These are phyloP conservation scores for Cephus pygmeus DNA, from an alignment of 2,888 invertebrate genomes.

Conservation along the genomic window DNA sequence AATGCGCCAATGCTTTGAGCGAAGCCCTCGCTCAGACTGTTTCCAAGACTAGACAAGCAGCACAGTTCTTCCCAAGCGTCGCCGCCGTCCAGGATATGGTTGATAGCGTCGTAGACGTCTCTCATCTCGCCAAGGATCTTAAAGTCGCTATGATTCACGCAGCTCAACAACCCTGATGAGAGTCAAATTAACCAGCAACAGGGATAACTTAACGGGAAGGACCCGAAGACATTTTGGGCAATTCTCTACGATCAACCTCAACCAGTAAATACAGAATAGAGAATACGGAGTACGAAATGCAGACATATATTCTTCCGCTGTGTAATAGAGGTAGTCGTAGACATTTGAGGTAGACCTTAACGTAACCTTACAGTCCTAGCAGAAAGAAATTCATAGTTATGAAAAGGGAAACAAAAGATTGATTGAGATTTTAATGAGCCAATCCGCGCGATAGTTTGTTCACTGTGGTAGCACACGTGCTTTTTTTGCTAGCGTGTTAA, in stretches of 20 bases:
- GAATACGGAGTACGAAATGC: not conserved
- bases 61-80: slow-evolving; percentile 91
- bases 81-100: slow-evolving; percentile 94
- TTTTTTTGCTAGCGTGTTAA: not conserved
- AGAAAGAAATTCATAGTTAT: not conserved
- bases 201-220: not conserved
- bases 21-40: slow-evolving; percentile 87
- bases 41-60: slow-evolving; percentile 89
- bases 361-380: not conserved
- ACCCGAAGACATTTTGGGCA: not conserved
- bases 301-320: not conserved
- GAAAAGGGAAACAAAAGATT: not conserved
- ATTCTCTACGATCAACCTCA: not conserved
- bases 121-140: slow-evolving; percentile 84
- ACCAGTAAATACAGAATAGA: not conserved
- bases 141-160: slow-evolving; percentile 80
- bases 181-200: not conserved
- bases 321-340: not conserved
- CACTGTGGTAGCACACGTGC: not conserved
- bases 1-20: slow-evolving; percentile 83
- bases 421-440: not conserved
- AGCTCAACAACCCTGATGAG: slow-evolving; percentile 67
- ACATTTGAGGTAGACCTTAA: not conserved
- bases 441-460: not conserved
- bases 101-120: slow-evolving; percentile 87